Percentiles rank a stretch among this genome's conserved stretches.
phyloP scores from a whole-genome alignment of 1,140 invertebrate genomes.

The Drosophila neocordata region DNA sequence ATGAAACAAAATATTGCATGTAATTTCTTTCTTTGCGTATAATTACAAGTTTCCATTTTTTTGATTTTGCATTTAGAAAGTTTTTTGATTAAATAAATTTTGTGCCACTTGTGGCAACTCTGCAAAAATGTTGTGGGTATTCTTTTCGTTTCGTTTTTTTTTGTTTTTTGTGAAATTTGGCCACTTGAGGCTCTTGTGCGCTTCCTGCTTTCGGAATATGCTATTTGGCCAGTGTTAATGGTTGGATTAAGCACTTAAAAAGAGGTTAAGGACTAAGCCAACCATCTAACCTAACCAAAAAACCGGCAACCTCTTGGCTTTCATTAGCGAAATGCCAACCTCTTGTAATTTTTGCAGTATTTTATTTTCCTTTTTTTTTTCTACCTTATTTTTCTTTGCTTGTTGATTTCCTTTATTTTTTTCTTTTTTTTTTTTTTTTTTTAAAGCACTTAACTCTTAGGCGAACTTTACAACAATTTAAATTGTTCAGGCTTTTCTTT shows the following conservation, averaged over 20 bases:
- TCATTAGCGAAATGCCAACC: slow-evolving; percentile 26
- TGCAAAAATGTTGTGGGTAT: neutral
- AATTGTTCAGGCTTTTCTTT: slow-evolving; percentile 7
- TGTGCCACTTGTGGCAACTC: neutral
- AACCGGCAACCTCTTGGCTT: slow-evolving; percentile 14
- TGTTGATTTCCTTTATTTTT: slow-evolving; percentile 33
- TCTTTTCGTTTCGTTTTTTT: no score
- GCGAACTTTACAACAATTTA: slow-evolving; percentile 6
- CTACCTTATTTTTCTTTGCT: slow-evolving; percentile 56
- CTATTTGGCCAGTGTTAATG: slow-evolving; percentile 12
- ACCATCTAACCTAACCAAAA: slow-evolving; percentile 1
- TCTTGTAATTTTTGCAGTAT: slow-evolving; percentile 13
- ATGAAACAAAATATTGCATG: no score
- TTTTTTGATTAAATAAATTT: neutral
- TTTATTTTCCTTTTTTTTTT: neutral
- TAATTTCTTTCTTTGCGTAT: no score
- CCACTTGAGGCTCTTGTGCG: slow-evolving; percentile 6
- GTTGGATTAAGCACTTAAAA: slow-evolving; percentile 17
- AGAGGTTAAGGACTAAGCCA: slow-evolving; percentile 15
- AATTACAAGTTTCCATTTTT: no score
- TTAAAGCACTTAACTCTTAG: slow-evolving; percentile 7
- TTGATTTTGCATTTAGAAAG: no score
- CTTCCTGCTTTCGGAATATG: slow-evolving; percentile 1
- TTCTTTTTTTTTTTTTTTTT: slow-evolving; percentile 24
- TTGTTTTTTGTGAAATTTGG: neutral